Conservation (phyloP, 2,797 vertebrate genomes). For the Agapornis canus region DNA sequence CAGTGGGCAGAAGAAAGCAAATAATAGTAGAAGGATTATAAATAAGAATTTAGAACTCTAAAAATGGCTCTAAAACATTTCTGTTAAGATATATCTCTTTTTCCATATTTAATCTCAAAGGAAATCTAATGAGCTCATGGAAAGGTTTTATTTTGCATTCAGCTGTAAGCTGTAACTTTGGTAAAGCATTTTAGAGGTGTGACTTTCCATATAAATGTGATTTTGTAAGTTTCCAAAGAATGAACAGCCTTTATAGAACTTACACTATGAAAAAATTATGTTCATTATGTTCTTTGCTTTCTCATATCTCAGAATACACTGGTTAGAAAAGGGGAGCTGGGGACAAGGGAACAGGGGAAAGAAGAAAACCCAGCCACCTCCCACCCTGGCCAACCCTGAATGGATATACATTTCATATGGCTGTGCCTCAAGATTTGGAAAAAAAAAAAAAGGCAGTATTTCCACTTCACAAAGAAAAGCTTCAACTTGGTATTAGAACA, state of each 20-base stretch:
- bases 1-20: not conserved
- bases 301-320: not conserved
- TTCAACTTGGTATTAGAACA: not conserved
- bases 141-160: not conserved
- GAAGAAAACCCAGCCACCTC: not conserved
- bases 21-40: not conserved
- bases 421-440: not conserved
- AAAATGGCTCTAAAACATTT: not conserved
- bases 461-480: not conserved
- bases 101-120: not conserved
- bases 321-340: not conserved
- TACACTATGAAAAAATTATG: not conserved
- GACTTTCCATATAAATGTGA: not conserved
- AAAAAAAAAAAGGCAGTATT: not conserved
- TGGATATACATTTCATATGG: not conserved
- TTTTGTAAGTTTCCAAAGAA: not conserved
- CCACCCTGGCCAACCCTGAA: accelerated
- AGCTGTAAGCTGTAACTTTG: not conserved
- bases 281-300: not conserved
- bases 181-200: not conserved
- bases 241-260: not conserved
- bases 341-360: not conserved
- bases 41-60: not conserved
- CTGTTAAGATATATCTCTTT: not conserved
- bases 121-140: not conserved